Conservation (phyloP, 2,797 vertebrate genomes). For the Halcyon chelicuti region DNA sequence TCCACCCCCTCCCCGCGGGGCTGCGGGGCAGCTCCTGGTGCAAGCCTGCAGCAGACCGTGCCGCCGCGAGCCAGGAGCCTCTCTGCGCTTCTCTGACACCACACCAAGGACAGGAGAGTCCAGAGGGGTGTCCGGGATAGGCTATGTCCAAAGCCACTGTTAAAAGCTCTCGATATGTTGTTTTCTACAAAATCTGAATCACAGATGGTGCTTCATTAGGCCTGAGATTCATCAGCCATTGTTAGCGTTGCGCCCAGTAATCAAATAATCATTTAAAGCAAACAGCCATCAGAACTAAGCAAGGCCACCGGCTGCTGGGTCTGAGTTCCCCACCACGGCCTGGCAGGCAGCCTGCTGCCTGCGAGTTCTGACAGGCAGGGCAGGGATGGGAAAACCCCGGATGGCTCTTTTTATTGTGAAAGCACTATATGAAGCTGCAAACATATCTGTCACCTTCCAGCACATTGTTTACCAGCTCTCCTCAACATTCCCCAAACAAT, state of each 20-base stretch:
- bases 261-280: constrained; percentile 17
- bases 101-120: background rate
- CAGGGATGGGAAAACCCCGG: background rate
- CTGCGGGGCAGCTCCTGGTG: background rate
- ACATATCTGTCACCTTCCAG: constrained; percentile 49
- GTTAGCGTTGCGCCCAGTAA: background rate
- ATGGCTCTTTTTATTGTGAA: constrained; percentile 12
- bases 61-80: background rate
- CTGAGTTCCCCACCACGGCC: background rate
- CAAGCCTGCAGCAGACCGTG: background rate
- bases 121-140: background rate
- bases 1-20: background rate
- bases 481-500: constrained; percentile 44
- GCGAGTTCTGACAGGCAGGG: background rate
- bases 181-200: constrained; percentile 2
- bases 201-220: background rate
- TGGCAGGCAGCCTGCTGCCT: background rate
- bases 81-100: background rate
- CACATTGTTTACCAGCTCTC: constrained; percentile 49
- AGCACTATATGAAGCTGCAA: constrained; percentile 38
- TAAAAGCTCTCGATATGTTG: background rate
- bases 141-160: background rate
- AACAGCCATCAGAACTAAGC: background rate
- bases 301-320: background rate
- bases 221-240: background rate